A percentile compares a stretch with the other conserved stretches of the same genome.
These are phyloP conservation scores for Actinernus sp. DNA, from an alignment of 92 coral and sea anemone genomes.

Conservation along the genomic window DNA sequence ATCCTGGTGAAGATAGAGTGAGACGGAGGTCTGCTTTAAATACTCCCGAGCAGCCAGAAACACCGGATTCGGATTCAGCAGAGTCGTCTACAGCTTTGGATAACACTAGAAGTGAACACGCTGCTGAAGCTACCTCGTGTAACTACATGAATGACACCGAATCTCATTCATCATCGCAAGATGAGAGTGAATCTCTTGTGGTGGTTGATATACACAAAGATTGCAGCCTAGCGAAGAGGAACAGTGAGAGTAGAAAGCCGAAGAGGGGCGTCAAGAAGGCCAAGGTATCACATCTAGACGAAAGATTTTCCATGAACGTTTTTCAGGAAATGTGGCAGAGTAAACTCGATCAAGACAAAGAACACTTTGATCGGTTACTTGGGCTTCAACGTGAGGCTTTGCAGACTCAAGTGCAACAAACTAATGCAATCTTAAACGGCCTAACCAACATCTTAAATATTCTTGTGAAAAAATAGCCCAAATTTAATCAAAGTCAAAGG, in stretches of 20 bases:
- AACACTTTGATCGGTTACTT: background rate
- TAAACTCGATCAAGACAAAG: background rate
- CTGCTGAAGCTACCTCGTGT: too few relatives aligned
- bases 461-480: background rate
- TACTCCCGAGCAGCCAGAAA: background rate
- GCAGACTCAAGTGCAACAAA: background rate
- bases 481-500: too few relatives aligned
- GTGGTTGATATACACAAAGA: background rate
- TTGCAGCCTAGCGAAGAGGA: too few relatives aligned
- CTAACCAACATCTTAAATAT: background rate
- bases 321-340: conserved; percentile 4
- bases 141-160: too few relatives aligned
- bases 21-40: background rate
- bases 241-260: background rate
- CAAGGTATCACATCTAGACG: background rate
- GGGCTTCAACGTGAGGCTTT: background rate
- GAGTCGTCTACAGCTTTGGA: too few relatives aligned
- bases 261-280: background rate
- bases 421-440: background rate
- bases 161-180: background rate
- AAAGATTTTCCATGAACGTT: background rate
- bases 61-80: background rate
- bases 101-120: too few relatives aligned
- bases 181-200: background rate
- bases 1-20: background rate